Evolutionary conservation across 2,888 invertebrate species (phyloP), one percentile per base, ranked within the genome.

Genomic region (Teleogryllus oceanicus): DNA sequence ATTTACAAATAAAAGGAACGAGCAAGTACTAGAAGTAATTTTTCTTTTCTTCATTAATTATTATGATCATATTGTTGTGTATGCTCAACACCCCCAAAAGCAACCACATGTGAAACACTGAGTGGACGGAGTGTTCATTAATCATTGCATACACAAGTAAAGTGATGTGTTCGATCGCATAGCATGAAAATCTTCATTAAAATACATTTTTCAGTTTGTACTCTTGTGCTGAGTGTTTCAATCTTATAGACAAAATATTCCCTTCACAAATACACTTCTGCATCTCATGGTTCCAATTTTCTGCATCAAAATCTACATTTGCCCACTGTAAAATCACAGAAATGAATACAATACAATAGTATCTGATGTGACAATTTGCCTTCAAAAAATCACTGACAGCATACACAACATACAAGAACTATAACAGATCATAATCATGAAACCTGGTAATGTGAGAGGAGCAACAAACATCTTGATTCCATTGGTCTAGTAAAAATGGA

Each of bases 51-150:
- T 37, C 11, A 49, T 76, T 76, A 76, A 8, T 76, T 20, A 75
- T 21, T 24, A 75, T 18, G 75, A 16, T 24, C 37, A 50, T 49
- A 13, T 37, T 78, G 51, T 50, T 78, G 51, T 78, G 50, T 78
- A 50, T 78, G 78, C 78, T 50, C 21, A 50, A 20, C 50, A 49
- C 50, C 78, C n/a, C 49, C 37, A 50, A 49, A 12, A 77, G 21
- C 37, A 12, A 21, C 50, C 13, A 21, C 37, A 78, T 51, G 12
- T 24, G 11, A 78, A 49, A 18, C 37, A 78, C n/a, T 24, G n/a
- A 62, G 4, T 62, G 62, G 62, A 62, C 62, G 62, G 62, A 62
- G 62, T 62, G 62, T 62, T 62, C 62, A 62, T 11, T 18, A n/a
- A 62, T 62, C 62, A 62, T 13, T 62, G n/a, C 62, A 62, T 62